phyloP scores from a whole-genome alignment of 1,140 invertebrate genomes.

The Steinernema feltiae region DNA sequence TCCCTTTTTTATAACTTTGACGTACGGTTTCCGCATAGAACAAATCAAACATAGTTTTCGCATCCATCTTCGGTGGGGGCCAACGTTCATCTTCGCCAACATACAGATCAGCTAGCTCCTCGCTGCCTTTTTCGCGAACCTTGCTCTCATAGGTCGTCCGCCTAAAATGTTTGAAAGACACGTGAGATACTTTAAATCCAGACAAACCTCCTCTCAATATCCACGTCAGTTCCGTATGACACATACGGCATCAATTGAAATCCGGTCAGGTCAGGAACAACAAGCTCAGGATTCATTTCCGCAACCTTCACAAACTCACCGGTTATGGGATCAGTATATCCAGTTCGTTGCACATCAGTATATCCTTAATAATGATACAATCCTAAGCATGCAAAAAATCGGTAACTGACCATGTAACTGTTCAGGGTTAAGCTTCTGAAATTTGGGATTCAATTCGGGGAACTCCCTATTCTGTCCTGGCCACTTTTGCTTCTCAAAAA shows the following conservation, averaged over 20 bases:
- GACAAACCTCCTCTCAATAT: slow-evolving; percentile 47
- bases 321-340: slow-evolving; percentile 45
- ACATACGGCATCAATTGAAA: slow-evolving; percentile 83
- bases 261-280: slow-evolving; percentile 78
- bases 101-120: slow-evolving; percentile 42
- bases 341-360: slow-evolving; percentile 45
- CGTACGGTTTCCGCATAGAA: slow-evolving; percentile 47
- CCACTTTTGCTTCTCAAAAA: slow-evolving; percentile 40
- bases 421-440: slow-evolving; percentile 37
- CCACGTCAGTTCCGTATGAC: slow-evolving; percentile 68
- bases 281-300: slow-evolving; percentile 84
- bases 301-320: slow-evolving; percentile 67
- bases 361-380: slow-evolving; percentile 40
- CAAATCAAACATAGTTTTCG: slow-evolving; percentile 51
- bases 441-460: slow-evolving; percentile 50
- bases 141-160: slow-evolving; percentile 30
- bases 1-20: slow-evolving; percentile 34
- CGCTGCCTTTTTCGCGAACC: slow-evolving; percentile 38
- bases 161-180: slow-evolving; percentile 16
- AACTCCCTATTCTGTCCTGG: slow-evolving; percentile 53
- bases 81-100: slow-evolving; percentile 43
- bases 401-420: slow-evolving; percentile 29
- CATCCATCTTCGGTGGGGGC: slow-evolving; percentile 49
- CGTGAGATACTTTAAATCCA: neutral
- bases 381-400: slow-evolving; percentile 11